Percentiles rank a stretch among this genome's conserved stretches.
Conservation (phyloP, 2,888 invertebrate genomes). For the Polyommatus icarus region DNA sequence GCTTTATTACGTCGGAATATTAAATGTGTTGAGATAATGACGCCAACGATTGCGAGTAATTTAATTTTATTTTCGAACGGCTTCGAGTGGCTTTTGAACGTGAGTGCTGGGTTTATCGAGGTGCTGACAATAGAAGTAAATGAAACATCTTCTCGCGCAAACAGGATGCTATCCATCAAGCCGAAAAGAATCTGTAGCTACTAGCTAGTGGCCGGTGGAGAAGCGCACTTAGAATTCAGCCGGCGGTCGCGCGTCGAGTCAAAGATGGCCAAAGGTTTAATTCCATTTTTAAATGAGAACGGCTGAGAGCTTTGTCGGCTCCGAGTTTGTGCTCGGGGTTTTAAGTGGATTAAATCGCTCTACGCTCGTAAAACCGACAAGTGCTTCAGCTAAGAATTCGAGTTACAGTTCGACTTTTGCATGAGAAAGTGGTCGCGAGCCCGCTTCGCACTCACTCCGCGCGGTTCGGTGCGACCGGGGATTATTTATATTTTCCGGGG, state of each 20-base stretch:
- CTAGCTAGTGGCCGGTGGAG: slow-evolving; percentile 60
- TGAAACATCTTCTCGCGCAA: slow-evolving; percentile 37
- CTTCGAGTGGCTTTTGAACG: neutral
- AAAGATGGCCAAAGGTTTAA: slow-evolving; percentile 79
- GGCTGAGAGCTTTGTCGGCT: slow-evolving; percentile 80
- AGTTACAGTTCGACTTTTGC: slow-evolving; percentile 80
- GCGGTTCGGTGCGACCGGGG: slow-evolving; percentile 61
- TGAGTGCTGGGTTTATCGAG: slow-evolving; percentile 15
- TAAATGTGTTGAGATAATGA: slow-evolving; percentile 15
- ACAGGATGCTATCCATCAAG: slow-evolving; percentile 50
- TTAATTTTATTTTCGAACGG: slow-evolving; percentile 16
- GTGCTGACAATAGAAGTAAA: slow-evolving; percentile 34
- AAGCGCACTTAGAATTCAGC: slow-evolving; percentile 75
- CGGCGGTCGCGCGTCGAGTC: slow-evolving; percentile 69
- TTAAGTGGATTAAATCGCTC: slow-evolving; percentile 82
- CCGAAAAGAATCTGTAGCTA: slow-evolving; percentile 63
- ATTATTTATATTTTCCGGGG: slow-evolving; percentile 67
- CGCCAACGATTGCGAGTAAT: neutral
- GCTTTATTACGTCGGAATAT: slow-evolving; percentile 16
- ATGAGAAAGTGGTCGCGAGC: slow-evolving; percentile 76
- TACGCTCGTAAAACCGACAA: slow-evolving; percentile 80
- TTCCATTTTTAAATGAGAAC: slow-evolving; percentile 81
- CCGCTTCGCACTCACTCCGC: slow-evolving; percentile 66
- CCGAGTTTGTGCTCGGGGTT: slow-evolving; percentile 79
- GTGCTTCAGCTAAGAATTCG: slow-evolving; percentile 78